Evolutionary conservation across 2,113 vertebrate species (phyloP).

Genomic region (Cheirogaleus medius): DNA sequence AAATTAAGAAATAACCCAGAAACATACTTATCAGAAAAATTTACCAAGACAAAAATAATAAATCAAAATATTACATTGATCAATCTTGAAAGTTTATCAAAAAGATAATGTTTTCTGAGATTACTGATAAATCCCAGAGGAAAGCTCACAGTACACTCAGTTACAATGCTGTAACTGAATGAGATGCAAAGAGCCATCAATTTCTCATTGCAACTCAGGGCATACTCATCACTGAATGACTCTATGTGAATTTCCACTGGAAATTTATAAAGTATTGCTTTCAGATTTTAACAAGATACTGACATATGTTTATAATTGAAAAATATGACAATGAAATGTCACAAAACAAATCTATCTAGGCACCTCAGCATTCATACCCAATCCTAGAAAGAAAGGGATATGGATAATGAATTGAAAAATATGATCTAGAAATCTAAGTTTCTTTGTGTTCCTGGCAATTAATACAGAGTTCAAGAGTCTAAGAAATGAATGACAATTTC

Average conservation of each 20-base stretch:
- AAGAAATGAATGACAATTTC: neutral
- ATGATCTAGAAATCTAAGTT: neutral
- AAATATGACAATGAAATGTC: neutral
- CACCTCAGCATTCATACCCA: neutral
- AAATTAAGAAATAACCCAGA: neutral
- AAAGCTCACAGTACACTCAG: neutral
- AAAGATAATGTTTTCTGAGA: neutral
- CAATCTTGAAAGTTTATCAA: neutral
- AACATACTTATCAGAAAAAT: neutral
- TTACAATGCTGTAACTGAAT: neutral
- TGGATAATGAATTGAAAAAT: neutral
- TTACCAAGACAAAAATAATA: neutral
- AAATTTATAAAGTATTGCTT: neutral
- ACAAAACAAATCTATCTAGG: neutral
- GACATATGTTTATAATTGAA: neutral
- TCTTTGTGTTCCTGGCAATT: neutral
- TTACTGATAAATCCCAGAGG: neutral
- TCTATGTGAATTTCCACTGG: neutral
- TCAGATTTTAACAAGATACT: neutral
- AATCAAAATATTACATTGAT: neutral
- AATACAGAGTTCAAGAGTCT: neutral
- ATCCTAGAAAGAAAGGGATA: neutral
- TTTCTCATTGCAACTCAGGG: neutral
- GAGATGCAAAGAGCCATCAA: neutral
- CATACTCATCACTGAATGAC: neutral